phyloP scores from a whole-genome alignment of 2,113 vertebrate species.

The Suncus etruscus region DNA sequence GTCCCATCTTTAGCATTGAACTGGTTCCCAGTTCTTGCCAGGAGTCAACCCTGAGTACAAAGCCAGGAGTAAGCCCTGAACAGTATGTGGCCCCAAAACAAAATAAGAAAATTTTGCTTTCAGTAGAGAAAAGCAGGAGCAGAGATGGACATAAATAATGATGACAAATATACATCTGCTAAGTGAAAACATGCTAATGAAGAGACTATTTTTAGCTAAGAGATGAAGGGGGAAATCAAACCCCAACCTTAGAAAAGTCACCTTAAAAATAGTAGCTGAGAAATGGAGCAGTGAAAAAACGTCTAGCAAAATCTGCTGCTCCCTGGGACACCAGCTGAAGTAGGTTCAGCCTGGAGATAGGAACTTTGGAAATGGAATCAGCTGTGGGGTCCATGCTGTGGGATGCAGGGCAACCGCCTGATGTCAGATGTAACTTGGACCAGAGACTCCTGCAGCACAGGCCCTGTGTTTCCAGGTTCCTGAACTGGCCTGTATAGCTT shows the following conservation, averaged over 20 bases:
- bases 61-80: too few species aligned
- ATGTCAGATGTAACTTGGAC: background rate
- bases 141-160: background rate
- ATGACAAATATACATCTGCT: slow-evolving; percentile 12
- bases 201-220: slow-evolving; percentile 48
- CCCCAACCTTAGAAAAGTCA: background rate
- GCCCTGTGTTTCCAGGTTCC: background rate
- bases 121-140: slow-evolving; percentile 12
- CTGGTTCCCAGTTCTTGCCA: too few species aligned
- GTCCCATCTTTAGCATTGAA: too few species aligned
- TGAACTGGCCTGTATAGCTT: background rate
- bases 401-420: too few species aligned
- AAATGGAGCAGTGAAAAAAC: background rate
- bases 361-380: background rate
- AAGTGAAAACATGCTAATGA: slow-evolving; percentile 38
- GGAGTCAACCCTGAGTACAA: too few species aligned
- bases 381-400: too few species aligned
- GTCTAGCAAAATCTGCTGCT: too few species aligned
- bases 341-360: too few species aligned
- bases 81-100: too few species aligned
- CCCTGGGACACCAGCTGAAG: too few species aligned
- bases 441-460: background rate
- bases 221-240: slow-evolving; percentile 33
- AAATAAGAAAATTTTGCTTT: slow-evolving; percentile 4
- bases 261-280: slow-evolving; percentile 56